Conservation (phyloP, 1,140 invertebrate genomes). For the Heliothis subflexa region DNA sequence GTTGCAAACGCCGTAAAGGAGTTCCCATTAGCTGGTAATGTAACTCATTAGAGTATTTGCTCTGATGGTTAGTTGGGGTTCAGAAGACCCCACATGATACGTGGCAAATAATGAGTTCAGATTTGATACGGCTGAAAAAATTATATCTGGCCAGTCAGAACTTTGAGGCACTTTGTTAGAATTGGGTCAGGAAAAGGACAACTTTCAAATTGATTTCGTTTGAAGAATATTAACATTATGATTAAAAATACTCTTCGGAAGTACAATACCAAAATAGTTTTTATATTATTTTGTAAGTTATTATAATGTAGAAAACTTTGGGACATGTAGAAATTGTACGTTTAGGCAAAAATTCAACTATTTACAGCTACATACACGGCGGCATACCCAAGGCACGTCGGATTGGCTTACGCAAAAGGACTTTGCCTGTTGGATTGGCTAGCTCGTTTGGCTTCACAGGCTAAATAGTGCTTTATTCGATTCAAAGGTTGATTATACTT, state of each 20-base stretch:
- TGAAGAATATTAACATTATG: no score
- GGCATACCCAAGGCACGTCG: neutral
- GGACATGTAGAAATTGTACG: conserved; percentile 5
- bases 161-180: neutral
- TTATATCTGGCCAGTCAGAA: conserved; percentile 19
- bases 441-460: neutral
- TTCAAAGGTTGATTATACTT: neutral
- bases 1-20: conserved; percentile 29
- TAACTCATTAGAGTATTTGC: conserved; percentile 38
- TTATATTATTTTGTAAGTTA: no score
- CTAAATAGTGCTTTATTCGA: neutral
- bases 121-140: neutral
- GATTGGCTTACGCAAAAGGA: conserved; percentile 29
- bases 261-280: no score
- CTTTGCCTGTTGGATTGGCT: conserved; percentile 11
- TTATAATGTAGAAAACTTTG: no score
- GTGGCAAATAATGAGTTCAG: neutral
- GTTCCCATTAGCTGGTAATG: conserved; percentile 35
- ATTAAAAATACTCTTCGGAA: no score
- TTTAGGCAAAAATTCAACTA: conserved; percentile 15
- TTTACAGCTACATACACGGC: neutral
- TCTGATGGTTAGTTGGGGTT: conserved; percentile 14
- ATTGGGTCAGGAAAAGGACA: neutral
- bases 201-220: neutral
- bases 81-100: conserved; percentile 12